phyloP scores from a whole-genome alignment of 2,113 vertebrate genomes.

The Spilogale gracilis region DNA sequence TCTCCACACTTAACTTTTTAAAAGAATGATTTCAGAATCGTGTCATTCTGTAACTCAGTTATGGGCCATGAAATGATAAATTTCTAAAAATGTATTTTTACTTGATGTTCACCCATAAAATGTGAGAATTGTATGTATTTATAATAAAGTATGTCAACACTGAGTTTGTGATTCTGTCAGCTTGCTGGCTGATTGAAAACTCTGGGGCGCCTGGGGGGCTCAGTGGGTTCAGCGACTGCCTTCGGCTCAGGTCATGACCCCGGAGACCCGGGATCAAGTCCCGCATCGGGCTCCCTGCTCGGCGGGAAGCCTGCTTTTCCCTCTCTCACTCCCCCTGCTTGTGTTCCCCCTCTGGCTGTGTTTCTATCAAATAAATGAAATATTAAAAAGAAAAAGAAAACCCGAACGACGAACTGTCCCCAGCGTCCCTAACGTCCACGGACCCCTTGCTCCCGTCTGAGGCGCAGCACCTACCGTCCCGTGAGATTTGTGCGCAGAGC shows the following conservation, averaged over 20 bases:
- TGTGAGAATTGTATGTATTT: background rate
- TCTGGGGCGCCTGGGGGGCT: too few relatives aligned
- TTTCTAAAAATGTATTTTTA: conserved; percentile 49
- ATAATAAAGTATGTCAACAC: background rate
- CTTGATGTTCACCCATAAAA: background rate
- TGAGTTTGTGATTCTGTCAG: background rate
- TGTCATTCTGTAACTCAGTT: background rate
- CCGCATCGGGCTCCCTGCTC: too few relatives aligned
- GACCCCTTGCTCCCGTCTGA: background rate
- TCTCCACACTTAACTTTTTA: conserved; percentile 21
- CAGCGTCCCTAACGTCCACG: background rate
- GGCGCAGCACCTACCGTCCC: background rate
- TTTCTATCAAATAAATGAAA: too few relatives aligned
- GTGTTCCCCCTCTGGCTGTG: too few relatives aligned
- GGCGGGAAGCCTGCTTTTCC: too few relatives aligned
- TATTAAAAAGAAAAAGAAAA: background rate
- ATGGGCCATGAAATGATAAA: background rate
- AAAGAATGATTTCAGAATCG: conserved; percentile 20
- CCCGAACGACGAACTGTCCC: background rate
- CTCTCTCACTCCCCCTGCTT: too few relatives aligned
- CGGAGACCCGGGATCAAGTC: too few relatives aligned
- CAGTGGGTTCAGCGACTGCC: too few relatives aligned
- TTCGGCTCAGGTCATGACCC: too few relatives aligned
- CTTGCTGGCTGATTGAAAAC: background rate
- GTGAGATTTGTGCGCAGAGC: background rate